Base-by-base conservation (phyloP, 2,797 vertebrate species). In the Acanthurus leucopareius region DNA sequence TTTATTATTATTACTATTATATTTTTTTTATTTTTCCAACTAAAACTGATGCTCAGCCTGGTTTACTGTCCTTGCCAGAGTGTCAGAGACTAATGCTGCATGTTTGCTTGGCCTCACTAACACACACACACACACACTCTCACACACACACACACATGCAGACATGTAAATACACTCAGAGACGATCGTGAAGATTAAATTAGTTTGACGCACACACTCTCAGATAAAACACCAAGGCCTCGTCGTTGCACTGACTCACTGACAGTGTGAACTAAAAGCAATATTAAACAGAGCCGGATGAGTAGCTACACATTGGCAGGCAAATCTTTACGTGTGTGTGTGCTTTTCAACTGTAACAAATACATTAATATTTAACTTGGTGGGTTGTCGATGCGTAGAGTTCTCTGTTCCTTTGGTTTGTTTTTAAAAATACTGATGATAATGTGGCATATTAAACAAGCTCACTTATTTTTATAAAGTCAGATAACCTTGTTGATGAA, bases 391-490 rank as follows among this genome's bases (percentile, higher is more conserved):
- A 82, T 69, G 83, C 73, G 47, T 68, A 49, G 77, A 83, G 66
- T 74, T 75, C 57, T 67, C 53, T 71, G 82, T 84, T 89, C 38
- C 11, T 78, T 84, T 45, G 16, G 67, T 88, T 81, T 63, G 42
- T 90, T 85, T 83, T 77, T 88, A 83, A 89, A 69, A 68, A 56
- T 38, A 75, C 85, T 80, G 49, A 79, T 63, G 17, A 86, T 16
- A 35, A 88, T 58, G 86, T 84, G 80, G 77, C 69, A 65, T 78
- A 85, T 87, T 64, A 70, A 84, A 90, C 92, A 82, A 83, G 88
- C 86, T 93, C 91, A 94, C 91, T 93, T 94, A 93, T 95, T 95
- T 94, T 94, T 94, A 89, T 94, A 94, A 94, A 87, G 76, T 86
- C 82, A 81, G 82, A 87, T 84, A 78, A 86, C 87, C 76, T 79